Evolutionary conservation across 2,888 invertebrate species (phyloP).

Genomic region (Acronicta aceris): DNA sequence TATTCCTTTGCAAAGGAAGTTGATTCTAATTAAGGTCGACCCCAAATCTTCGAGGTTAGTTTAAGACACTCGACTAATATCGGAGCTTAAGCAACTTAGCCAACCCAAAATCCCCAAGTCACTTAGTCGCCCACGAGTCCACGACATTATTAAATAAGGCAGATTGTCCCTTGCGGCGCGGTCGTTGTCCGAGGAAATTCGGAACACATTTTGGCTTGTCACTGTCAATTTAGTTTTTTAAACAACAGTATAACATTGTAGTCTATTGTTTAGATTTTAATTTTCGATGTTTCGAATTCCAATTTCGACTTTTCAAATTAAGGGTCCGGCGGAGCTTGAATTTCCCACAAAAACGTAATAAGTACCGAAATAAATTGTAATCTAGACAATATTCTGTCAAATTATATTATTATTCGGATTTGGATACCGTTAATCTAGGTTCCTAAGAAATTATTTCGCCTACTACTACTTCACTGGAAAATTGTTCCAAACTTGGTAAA

Average conservation of each 20-base stretch:
- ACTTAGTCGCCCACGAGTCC: slow-evolving; percentile 3
- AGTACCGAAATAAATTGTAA: no score
- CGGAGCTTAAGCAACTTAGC: slow-evolving; percentile 32
- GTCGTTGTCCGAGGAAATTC: neutral
- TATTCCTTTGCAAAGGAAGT: slow-evolving; percentile 12
- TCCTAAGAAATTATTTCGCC: no score
- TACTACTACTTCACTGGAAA: no score
- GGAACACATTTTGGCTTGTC: neutral
- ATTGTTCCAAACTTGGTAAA: no score
- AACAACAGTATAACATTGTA: neutral
- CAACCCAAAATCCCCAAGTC: slow-evolving; percentile 13
- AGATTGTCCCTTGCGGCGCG: neutral
- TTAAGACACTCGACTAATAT: slow-evolving; percentile 40
- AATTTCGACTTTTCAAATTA: no score
- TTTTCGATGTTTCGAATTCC: no score
- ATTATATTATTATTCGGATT: no score
- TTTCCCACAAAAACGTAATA: no score
- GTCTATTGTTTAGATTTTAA: no score
- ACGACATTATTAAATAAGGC: slow-evolving; percentile 1
- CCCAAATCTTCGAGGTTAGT: slow-evolving; percentile 32
- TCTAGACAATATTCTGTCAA: no score
- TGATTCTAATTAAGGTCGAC: slow-evolving; percentile 24
- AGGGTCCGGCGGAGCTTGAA: no score
- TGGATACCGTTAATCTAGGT: no score
- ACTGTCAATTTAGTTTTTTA: neutral